Evolutionary conservation across 2,888 invertebrate species (phyloP).

Genomic region (Acanthosepion pharaonis): DNA sequence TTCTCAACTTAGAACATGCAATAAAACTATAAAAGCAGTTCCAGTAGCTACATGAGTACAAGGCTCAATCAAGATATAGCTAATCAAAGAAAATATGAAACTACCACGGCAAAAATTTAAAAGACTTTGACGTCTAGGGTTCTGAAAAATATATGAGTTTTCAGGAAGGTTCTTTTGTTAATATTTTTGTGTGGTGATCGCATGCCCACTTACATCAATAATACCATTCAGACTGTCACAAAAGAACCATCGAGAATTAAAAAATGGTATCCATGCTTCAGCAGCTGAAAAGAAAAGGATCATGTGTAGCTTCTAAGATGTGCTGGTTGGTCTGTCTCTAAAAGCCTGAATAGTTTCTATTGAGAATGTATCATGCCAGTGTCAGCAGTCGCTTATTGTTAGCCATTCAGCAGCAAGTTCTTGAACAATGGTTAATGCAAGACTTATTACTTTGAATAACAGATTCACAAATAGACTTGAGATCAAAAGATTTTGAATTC

Average conservation of each 20-base stretch:
- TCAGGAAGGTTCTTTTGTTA: background rate
- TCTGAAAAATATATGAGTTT: background rate
- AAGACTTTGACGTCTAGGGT: background rate
- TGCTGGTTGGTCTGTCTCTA: background rate
- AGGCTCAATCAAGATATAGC: background rate
- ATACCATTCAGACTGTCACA: background rate
- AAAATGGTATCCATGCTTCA: conserved; percentile 33
- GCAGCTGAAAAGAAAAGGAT: background rate
- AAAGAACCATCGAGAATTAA: background rate
- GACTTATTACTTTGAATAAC: conserved; percentile 21
- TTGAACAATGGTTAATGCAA: background rate
- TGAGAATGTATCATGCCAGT: background rate
- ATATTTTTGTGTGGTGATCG: background rate
- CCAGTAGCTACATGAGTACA: no score
- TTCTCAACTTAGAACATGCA: no score
- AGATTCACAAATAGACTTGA: background rate
- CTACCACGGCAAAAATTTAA: background rate
- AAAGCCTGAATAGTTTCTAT: conserved; percentile 11
- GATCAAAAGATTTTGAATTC: background rate
- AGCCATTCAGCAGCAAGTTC: background rate
- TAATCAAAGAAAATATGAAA: background rate
- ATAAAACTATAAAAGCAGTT: no score
- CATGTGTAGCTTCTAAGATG: background rate
- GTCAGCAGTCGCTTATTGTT: background rate
- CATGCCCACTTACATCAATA: background rate